Conservation (phyloP, 2,888 invertebrate species). For the Isotomurus palustris region DNA sequence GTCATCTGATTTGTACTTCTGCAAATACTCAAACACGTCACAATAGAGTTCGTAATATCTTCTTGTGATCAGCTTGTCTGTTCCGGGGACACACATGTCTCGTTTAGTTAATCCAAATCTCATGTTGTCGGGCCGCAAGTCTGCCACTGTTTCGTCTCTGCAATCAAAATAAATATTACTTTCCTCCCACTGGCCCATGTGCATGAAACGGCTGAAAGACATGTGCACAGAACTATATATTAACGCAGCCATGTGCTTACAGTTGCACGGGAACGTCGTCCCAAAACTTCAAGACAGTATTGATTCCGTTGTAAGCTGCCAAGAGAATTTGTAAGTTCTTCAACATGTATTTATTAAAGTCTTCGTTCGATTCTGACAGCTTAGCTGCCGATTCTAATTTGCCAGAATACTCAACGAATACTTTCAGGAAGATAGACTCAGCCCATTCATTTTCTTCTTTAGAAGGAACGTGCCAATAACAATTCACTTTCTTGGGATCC, state of each 20-base stretch:
- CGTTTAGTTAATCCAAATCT: slow-evolving; percentile 45
- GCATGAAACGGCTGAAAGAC: no score
- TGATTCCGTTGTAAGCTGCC: slow-evolving; percentile 61
- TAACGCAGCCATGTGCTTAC: no score
- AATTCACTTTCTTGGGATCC: slow-evolving; percentile 60
- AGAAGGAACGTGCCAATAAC: slow-evolving; percentile 74
- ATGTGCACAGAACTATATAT: no score
- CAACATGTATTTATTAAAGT: slow-evolving; percentile 61
- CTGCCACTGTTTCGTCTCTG: slow-evolving; percentile 59
- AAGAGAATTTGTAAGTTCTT: slow-evolving; percentile 64
- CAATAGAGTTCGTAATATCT: slow-evolving; percentile 41
- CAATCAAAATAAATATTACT: slow-evolving; percentile 47
- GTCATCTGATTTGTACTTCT: slow-evolving; percentile 61
- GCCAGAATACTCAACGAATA: slow-evolving; percentile 49
- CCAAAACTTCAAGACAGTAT: slow-evolving; percentile 66
- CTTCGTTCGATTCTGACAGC: slow-evolving; percentile 55
- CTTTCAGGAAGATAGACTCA: slow-evolving; percentile 54
- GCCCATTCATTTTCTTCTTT: slow-evolving; percentile 64
- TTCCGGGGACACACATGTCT: slow-evolving; percentile 34
- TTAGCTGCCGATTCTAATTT: slow-evolving; percentile 59
- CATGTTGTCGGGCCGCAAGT: slow-evolving; percentile 52
- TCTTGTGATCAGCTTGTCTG: slow-evolving; percentile 21
- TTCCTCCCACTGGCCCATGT: no score
- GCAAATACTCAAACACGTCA: slow-evolving; percentile 37
- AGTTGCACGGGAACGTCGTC: slow-evolving; percentile 55